Base-by-base conservation (phyloP, 2,888 invertebrate genomes). In the Microplitis manilae region DNA sequence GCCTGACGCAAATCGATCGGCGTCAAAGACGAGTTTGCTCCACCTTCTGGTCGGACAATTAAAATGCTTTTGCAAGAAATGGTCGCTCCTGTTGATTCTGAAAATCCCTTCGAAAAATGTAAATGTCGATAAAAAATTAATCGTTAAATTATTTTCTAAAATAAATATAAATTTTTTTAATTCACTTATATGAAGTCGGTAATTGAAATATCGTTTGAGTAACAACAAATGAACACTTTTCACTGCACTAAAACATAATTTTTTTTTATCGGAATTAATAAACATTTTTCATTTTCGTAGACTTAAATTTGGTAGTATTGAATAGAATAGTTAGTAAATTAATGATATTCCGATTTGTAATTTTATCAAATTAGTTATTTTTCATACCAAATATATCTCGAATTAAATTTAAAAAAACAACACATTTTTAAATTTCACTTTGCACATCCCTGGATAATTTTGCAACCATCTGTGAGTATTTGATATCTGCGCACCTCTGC, bases 401-500 rank as follows among this genome's bases (percentile, higher is more conserved):
- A 30, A 30, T 30, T 30, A 50, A 6, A 13, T 50, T 50, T 50
- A 50, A 50, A 50, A 7, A 50, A 13, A 50, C 50, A 50, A 50
- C 50, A 50, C 50, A 50, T 13, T 50, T 50, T 8, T 5, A 13
- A 50, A 50, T 50, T 50, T 50, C 2, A 50, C 50, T 50, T 9
- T 50, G 79, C 77, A 77, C 80, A 82, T 81, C 80, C 79, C 79
- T 77, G 80, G 80, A 78, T 78, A 77, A 78, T 79, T 73, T 74
- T 60, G 59, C 68, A 75, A 76, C 67, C 77, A 78, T 74, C 75
- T 77, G 79, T 80, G 79, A 78, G 79, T 80, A 78, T 76, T 80
- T 77, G 73, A 60, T 71, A 73, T 80, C 75, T 77, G 79, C 79
- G 83, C 81, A 83, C 83, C 82, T 81, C 71, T 79, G 86, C 85